These are phyloP conservation scores for Megastigmus dorsalis DNA, from an alignment of 2,888 invertebrate genomes.

Conservation along the genomic window DNA sequence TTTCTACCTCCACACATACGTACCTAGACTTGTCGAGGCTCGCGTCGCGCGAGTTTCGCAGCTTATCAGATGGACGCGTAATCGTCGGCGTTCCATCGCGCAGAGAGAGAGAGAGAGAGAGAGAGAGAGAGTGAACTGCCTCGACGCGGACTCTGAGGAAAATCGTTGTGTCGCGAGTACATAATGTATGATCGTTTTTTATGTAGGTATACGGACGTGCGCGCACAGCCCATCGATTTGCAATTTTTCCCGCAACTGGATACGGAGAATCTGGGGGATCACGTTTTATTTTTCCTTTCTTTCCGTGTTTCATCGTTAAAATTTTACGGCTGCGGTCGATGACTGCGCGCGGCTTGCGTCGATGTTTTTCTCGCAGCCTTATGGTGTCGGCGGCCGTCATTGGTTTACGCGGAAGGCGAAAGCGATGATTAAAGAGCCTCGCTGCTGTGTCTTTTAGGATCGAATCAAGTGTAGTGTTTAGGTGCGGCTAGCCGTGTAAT, in stretches of 20 bases:
- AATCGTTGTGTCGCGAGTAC: constrained; percentile 2
- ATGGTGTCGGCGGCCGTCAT: neutral
- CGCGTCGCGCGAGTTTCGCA: neutral
- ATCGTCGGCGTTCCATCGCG: constrained; percentile 18
- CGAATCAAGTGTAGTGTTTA: neutral
- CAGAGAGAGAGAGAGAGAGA: neutral
- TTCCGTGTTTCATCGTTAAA: no score
- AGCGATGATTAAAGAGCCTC: neutral
- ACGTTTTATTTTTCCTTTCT: no score
- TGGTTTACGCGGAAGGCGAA: neutral
- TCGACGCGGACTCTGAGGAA: no score
- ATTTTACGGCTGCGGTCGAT: neutral
- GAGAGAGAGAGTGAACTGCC: no score
- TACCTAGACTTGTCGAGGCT: neutral
- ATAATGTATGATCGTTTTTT: constrained; percentile 1
- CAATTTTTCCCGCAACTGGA: neutral
- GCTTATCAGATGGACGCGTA: constrained; percentile 44
- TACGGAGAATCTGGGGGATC: no score
- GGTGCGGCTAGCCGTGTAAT: no score
- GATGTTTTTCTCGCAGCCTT: no score
- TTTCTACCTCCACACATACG: neutral
- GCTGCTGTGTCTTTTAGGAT: no score
- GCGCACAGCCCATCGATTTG: constrained; percentile 26
- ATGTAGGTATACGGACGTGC: neutral
- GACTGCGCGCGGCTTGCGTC: no score